phyloP scores from a whole-genome alignment of 2,113 vertebrate species.

The Oryctolagus cuniculus region DNA sequence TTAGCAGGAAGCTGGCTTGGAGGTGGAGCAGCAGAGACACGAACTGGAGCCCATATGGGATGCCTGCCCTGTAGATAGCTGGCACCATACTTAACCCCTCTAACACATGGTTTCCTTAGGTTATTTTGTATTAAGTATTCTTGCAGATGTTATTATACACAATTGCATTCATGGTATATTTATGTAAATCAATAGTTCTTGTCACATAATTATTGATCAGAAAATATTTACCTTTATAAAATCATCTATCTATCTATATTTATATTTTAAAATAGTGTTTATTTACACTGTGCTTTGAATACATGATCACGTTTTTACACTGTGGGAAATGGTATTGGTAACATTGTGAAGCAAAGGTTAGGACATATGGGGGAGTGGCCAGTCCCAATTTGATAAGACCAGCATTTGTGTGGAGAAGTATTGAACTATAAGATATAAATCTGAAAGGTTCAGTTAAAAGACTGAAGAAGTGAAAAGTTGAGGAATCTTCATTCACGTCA shows the following conservation, averaged over 20 bases:
- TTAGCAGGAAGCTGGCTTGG: no score
- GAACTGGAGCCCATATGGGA: no score
- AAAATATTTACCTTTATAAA: neutral
- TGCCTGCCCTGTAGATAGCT: no score
- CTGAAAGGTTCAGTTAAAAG: neutral
- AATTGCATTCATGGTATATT: neutral
- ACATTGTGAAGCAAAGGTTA: neutral
- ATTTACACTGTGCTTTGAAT: neutral
- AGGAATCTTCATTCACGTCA: neutral
- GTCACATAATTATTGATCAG: neutral
- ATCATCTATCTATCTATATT: neutral
- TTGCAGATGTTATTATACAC: neutral
- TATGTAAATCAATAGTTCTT: neutral
- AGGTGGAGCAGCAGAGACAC: no score
- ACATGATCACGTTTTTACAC: slow-evolving; percentile 14
- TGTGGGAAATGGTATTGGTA: neutral
- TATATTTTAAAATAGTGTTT: neutral
- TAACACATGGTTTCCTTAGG: neutral
- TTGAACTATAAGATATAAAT: neutral
- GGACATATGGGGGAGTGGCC: neutral
- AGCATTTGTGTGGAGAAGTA: neutral
- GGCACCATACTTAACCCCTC: no score
- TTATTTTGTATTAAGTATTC: neutral
- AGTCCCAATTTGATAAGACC: neutral
- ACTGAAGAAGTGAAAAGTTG: neutral